Evolutionary conservation across 2,888 invertebrate genomes (phyloP).

Genomic region (Crematogaster levior): DNA sequence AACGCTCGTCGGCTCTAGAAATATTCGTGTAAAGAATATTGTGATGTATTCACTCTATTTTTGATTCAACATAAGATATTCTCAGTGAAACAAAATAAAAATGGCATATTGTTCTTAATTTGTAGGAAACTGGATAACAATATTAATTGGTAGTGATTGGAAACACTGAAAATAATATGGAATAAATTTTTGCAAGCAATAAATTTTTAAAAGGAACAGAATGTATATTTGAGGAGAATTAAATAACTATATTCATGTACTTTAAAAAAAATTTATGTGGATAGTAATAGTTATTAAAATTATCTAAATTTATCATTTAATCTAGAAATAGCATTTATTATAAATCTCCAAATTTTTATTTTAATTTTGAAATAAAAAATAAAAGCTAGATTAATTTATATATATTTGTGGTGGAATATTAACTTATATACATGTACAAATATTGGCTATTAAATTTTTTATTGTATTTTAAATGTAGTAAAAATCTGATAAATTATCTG

Average conservation of each 20-base stretch:
- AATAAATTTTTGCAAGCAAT: not conserved
- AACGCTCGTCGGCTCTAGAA: conserved; percentile 28
- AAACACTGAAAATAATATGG: not conserved
- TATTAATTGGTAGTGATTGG: not conserved
- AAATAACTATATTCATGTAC: not conserved
- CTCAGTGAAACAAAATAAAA: not conserved
- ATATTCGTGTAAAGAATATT: not conserved
- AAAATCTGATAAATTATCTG: no score
- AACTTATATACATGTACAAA: not conserved
- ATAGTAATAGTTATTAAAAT: not conserved
- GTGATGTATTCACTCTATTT: not conserved
- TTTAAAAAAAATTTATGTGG: not conserved
- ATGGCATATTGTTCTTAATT: not conserved
- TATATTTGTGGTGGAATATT: not conserved
- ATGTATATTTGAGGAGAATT: not conserved
- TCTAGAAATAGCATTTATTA: not conserved
- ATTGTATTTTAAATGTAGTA: not conserved
- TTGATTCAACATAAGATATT: not conserved
- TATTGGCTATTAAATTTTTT: not conserved
- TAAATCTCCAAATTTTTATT: not conserved
- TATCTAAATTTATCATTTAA: not conserved
- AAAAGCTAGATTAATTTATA: not conserved
- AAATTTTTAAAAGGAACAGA: not conserved
- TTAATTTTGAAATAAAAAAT: not conserved
- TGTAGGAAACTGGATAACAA: not conserved